These are phyloP conservation scores for Barypeithes pellucidus DNA, from an alignment of 2,888 invertebrate species.

Conservation along the genomic window DNA sequence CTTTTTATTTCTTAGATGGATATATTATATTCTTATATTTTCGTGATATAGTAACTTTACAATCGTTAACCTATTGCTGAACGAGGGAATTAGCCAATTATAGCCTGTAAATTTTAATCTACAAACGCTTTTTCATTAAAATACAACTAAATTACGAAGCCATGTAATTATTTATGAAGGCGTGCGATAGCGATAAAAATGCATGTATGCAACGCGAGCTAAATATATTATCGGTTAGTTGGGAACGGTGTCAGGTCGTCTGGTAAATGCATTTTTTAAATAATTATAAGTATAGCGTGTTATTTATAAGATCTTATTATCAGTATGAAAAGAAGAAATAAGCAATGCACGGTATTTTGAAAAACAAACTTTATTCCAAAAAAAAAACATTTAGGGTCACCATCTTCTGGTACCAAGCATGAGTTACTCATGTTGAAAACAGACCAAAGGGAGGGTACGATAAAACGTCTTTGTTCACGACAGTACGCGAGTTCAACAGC, in stretches of 20 bases:
- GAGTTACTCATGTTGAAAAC: no score
- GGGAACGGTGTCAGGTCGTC: constrained; percentile 5
- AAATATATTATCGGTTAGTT: constrained; percentile 17
- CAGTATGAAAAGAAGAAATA: no score
- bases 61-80: background rate
- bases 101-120: background rate
- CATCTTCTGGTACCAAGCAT: no score
- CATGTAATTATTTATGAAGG: constrained; percentile 3
- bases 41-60: background rate
- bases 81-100: background rate
- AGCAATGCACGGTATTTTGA: no score
- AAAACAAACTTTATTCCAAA: no score
- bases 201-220: constrained; percentile 14
- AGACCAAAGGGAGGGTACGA: no score
- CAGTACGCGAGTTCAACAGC: no score
- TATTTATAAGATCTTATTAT: background rate
- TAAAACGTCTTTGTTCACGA: no score
- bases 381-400: no score
- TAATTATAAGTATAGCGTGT: constrained; percentile 3
- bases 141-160: constrained; percentile 2
- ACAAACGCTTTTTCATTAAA: constrained; percentile 11
- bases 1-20: no score
- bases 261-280: constrained; percentile 11
- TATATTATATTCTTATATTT: no score
- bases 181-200: constrained; percentile 16